A percentile compares a stretch with the other conserved stretches of the same genome.
Conservation (phyloP, 1,140 invertebrate species). For the Caenorhabditis briggsae region DNA sequence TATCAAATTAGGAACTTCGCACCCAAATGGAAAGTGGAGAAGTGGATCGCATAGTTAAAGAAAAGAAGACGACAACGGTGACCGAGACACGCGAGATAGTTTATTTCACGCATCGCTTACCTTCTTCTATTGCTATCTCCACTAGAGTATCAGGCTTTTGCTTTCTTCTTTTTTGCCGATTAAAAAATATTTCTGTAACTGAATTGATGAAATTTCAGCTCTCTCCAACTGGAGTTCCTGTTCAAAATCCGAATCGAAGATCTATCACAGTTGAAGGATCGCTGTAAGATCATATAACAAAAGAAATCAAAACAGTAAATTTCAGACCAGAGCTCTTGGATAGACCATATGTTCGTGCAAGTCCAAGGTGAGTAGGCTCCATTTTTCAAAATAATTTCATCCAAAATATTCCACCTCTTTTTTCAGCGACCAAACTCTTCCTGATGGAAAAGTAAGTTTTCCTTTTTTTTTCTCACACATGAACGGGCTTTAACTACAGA, state of each 20-base stretch:
- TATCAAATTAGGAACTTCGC: conserved; percentile 36
- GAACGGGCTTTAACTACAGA: background rate
- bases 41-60: conserved; percentile 46
- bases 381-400: no score
- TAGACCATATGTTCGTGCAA: conserved; percentile 36
- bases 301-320: background rate
- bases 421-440: conserved; percentile 12
- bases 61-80: conserved; percentile 51
- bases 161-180: conserved; percentile 3
- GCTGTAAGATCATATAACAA: background rate
- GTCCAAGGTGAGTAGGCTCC: background rate
- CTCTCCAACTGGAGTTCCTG: conserved; percentile 30
- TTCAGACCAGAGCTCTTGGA: conserved; percentile 30
- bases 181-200: background rate
- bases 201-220: background rate
- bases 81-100: conserved; percentile 48
- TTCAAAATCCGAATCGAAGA: conserved; percentile 12
- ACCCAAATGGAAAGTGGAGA: conserved; percentile 43
- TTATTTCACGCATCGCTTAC: conserved; percentile 54
- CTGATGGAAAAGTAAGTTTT: conserved; percentile 28
- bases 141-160: conserved; percentile 46
- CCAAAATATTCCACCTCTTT: background rate
- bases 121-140: conserved; percentile 51
- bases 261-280: conserved; percentile 19
- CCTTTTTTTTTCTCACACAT: background rate